Evolutionary conservation across 30 jellyfish, hydroid and myxozoan species (phyloP).

Genomic region (Hydractinia echinata): DNA sequence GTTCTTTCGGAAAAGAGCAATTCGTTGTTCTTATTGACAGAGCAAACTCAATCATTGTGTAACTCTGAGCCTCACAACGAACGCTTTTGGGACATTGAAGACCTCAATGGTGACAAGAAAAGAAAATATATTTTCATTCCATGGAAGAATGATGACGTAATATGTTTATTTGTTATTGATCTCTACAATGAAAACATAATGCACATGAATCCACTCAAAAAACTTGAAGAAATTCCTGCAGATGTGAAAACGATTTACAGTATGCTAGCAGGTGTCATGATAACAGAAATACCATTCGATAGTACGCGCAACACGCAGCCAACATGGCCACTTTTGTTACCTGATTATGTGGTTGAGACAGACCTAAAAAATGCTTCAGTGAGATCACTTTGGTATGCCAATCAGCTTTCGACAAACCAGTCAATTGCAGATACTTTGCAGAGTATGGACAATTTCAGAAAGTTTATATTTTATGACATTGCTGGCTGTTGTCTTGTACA

Average conservation of each 20-base stretch:
- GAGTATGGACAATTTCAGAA: slow-evolving; percentile 7
- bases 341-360: background rate
- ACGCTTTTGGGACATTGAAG: slow-evolving; percentile 26
- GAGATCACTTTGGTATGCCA: slow-evolving; percentile 18
- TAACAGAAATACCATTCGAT: slow-evolving; percentile 12
- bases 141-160: slow-evolving; percentile 6
- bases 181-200: slow-evolving; percentile 15
- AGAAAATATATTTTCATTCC: slow-evolving; percentile 8
- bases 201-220: background rate
- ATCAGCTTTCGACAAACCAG: slow-evolving; percentile 1
- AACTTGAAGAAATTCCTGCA: background rate
- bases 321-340: slow-evolving; percentile 18
- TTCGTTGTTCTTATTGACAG: background rate
- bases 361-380: background rate
- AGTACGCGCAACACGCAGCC: slow-evolving; percentile 3
- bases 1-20: background rate
- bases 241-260: slow-evolving; percentile 7
- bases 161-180: slow-evolving; percentile 21
- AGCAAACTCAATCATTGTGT: slow-evolving; percentile 23
- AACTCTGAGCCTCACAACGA: background rate
- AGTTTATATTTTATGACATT: background rate
- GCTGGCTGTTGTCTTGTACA: slow-evolving; percentile 17
- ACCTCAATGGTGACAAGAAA: slow-evolving; percentile 14
- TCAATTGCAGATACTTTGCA: background rate
- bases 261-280: slow-evolving; percentile 28